These are phyloP conservation scores for Lasioglossum villosulum DNA, from an alignment of 2,888 invertebrate species.

Conservation along the genomic window DNA sequence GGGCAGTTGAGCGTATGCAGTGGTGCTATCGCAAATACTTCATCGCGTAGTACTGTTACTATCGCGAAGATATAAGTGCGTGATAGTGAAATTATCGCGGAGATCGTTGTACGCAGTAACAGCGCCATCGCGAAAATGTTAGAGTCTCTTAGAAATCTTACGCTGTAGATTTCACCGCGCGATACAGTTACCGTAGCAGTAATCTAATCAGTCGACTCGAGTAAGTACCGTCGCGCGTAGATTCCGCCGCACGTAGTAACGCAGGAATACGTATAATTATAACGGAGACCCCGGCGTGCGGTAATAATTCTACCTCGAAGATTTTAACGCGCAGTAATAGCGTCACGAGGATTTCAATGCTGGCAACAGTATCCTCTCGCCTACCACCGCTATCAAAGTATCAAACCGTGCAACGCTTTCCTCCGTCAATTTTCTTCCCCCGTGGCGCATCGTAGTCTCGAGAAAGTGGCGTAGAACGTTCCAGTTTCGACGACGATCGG, in stretches of 20 bases:
- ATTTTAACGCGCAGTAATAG: not conserved
- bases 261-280: not conserved
- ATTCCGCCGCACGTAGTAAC: not conserved
- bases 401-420: constrained; percentile 5
- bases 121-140: not conserved
- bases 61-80: not conserved
- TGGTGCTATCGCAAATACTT: not conserved
- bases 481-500: not conserved
- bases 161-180: not conserved
- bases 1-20: not conserved
- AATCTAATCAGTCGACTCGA: not conserved
- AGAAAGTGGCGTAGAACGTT: not conserved
- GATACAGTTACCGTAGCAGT: not conserved
- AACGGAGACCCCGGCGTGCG: not conserved
- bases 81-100: not conserved
- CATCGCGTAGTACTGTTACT: not conserved
- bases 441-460: not conserved
- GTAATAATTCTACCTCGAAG: not conserved
- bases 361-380: not conserved
- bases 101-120: not conserved
- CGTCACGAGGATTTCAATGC: constrained; percentile 4
- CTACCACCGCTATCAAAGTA: not conserved
- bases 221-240: not conserved
- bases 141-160: not conserved
- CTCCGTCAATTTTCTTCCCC: not conserved